Evolutionary conservation across 2,113 vertebrate species (phyloP).

Genomic region (Lota lota): DNA sequence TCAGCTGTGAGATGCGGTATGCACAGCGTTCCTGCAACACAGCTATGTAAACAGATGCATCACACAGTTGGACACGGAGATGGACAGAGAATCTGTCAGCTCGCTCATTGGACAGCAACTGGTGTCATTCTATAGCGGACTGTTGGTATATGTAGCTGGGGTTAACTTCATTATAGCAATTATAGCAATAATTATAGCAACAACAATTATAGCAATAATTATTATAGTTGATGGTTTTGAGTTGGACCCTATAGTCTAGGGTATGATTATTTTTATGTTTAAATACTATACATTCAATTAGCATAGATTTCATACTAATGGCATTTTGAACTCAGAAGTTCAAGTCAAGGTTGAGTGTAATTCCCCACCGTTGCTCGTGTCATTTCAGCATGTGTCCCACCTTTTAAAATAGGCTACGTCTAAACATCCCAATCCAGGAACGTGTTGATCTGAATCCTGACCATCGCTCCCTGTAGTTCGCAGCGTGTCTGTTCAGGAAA

Average conservation of each 20-base stretch:
- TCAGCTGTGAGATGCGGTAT: not conserved
- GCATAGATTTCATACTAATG: too few species aligned
- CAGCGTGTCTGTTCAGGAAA: conserved; percentile 36
- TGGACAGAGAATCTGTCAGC: not conserved
- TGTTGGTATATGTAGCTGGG: not conserved
- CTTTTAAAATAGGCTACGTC: not conserved
- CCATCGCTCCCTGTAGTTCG: not conserved
- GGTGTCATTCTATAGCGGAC: conserved; percentile 7
- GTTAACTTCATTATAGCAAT: not conserved
- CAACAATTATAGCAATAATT: not conserved
- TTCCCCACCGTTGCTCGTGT: too few species aligned
- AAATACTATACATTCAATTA: too few species aligned
- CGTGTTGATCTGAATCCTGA: not conserved
- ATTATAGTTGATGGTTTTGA: too few species aligned
- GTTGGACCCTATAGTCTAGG: too few species aligned
- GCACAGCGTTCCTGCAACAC: not conserved
- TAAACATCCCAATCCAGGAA: not conserved
- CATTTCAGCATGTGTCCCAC: too few species aligned
- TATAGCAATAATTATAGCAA: too few species aligned
- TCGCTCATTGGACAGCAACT: not conserved
- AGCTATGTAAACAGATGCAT: not conserved
- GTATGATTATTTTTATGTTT: too few species aligned
- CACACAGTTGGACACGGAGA: not conserved
- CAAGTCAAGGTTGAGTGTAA: too few species aligned
- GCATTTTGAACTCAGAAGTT: too few species aligned